Evolutionary conservation across 2,797 vertebrate species (phyloP).

Genomic region (Pelochelys cantorii): DNA sequence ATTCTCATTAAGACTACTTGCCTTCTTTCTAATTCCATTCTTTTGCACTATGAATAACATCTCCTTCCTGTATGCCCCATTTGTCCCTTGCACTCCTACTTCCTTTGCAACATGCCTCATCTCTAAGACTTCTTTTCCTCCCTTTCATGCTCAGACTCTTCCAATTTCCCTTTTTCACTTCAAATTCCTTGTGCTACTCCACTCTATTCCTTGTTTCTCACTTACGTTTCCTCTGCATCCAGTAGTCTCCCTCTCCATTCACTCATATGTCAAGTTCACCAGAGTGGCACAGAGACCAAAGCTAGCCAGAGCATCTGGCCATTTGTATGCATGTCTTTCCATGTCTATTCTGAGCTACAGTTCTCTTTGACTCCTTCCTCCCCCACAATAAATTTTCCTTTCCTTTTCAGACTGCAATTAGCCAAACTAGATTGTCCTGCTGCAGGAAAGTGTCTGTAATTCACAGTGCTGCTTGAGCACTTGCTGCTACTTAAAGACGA

Average conservation of each 20-base stretch:
- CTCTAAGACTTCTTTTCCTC: slow-evolving; percentile 1
- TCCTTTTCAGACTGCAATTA: background rate
- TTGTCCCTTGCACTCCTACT: background rate
- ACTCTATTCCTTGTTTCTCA: slow-evolving; percentile 29
- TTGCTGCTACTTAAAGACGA: background rate
- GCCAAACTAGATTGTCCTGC: background rate
- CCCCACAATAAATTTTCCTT: background rate
- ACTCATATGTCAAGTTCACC: background rate
- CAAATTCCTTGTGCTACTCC: background rate
- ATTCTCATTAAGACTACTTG: background rate
- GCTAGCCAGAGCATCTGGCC: background rate
- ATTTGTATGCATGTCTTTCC: background rate
- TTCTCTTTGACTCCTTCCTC: background rate
- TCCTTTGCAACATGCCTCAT: background rate
- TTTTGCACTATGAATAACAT: background rate
- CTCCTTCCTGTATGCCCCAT: background rate
- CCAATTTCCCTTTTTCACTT: slow-evolving; percentile 29
- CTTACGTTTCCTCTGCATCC: background rate
- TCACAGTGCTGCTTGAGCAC: background rate
- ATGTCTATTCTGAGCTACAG: background rate
- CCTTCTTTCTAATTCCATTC: background rate
- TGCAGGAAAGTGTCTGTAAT: background rate
- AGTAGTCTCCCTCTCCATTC: background rate
- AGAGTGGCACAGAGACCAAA: background rate
- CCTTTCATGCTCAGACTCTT: background rate